Percentiles rank a stretch among this genome's conserved stretches.
phyloP scores from a whole-genome alignment of 1,140 invertebrate species.

The Drosophila littoralis region DNA sequence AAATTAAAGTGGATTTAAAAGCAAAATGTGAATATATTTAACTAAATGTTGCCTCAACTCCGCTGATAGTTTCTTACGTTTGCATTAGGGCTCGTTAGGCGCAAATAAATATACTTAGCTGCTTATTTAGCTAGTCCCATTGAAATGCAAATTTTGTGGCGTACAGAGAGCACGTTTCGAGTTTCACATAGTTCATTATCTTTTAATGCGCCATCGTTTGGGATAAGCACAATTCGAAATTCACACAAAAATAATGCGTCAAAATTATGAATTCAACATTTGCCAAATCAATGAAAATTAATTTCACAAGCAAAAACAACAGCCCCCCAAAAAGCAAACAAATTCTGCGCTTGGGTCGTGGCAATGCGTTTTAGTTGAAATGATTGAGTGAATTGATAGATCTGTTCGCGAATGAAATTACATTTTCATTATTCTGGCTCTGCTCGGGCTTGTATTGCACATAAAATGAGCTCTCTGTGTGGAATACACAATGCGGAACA shows the following conservation, averaged over 20 bases:
- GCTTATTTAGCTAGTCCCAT: slow-evolving; percentile 47
- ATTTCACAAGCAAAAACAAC: slow-evolving; percentile 72
- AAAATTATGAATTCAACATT: slow-evolving; percentile 83
- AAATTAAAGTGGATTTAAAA: too few species aligned
- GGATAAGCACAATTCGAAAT: slow-evolving; percentile 74
- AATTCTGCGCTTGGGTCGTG: background rate
- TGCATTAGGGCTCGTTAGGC: slow-evolving; percentile 37
- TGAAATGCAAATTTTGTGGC: slow-evolving; percentile 58
- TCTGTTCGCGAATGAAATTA: slow-evolving; percentile 70
- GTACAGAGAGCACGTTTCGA: background rate
- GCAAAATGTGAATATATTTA: background rate
- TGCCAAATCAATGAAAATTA: slow-evolving; percentile 81
- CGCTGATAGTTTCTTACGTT: background rate
- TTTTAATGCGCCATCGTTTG: slow-evolving; percentile 64
- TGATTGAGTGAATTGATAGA: slow-evolving; percentile 54
- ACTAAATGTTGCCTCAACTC: background rate
- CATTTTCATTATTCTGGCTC: slow-evolving; percentile 72
- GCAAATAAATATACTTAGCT: slow-evolving; percentile 33
- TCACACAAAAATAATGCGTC: slow-evolving; percentile 81
- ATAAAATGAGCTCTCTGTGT: slow-evolving; percentile 42
- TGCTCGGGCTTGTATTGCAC: slow-evolving; percentile 30
- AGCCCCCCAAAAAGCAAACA: slow-evolving; percentile 40
- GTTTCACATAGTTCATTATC: slow-evolving; percentile 61
- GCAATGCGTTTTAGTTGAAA: background rate
- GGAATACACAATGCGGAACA: slow-evolving; percentile 56